Conservation (phyloP, 2,797 vertebrate genomes). For the Galago senegalensis region DNA sequence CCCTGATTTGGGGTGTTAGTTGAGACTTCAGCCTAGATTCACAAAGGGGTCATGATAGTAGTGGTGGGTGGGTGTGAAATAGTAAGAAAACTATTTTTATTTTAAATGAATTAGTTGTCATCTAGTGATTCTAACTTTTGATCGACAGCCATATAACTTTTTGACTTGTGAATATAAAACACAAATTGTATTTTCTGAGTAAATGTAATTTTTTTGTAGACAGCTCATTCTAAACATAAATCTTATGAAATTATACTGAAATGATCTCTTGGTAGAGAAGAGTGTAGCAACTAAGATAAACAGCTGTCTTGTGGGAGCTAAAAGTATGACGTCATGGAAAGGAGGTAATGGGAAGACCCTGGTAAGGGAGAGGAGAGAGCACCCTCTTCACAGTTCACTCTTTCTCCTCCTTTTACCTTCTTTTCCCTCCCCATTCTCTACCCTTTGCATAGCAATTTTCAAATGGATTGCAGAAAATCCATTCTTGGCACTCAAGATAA, state of each 20-base stretch:
- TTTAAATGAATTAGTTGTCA: not conserved
- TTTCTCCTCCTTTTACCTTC: not conserved
- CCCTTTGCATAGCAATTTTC: not conserved
- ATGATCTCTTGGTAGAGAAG: not conserved
- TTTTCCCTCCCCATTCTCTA: not conserved
- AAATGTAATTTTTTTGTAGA: not conserved
- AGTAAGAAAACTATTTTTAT: not conserved
- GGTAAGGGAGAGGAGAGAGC: not conserved
- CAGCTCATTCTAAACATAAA: not conserved
- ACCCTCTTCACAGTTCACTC: not conserved
- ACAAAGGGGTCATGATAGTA: not conserved
- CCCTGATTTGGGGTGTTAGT: not conserved
- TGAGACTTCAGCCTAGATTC: not conserved
- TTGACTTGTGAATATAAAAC: not conserved
- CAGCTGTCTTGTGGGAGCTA: not conserved
- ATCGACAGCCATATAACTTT: not conserved
- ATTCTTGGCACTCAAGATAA: not conserved
- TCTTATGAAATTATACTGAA: not conserved
- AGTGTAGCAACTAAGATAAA: not conserved
- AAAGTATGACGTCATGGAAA: accelerated
- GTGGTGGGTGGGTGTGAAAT: not conserved
- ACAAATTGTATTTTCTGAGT: not conserved
- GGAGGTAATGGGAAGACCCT: not conserved
- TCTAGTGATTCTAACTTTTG: not conserved
- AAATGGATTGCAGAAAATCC: not conserved